Conservation (phyloP, 2,888 invertebrate genomes). For the Acanthosepion esculentum region DNA sequence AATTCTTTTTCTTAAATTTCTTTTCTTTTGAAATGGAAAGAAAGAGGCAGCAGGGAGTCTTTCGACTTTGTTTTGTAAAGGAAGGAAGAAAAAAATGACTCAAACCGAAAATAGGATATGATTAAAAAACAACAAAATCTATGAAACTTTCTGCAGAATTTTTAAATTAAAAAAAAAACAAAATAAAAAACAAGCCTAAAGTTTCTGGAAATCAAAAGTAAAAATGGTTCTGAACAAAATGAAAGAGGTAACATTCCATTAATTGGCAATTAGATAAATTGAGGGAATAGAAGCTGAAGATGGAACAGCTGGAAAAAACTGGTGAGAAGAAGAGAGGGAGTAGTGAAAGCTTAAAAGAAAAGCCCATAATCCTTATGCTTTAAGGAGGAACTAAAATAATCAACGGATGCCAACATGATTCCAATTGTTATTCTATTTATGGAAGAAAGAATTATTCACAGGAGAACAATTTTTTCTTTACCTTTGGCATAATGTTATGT, state of each 20-base stretch:
- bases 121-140: background rate
- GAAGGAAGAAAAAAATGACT: background rate
- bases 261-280: background rate
- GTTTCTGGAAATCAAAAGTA: background rate
- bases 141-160: background rate
- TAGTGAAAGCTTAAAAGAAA: background rate
- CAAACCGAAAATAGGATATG: background rate
- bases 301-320: background rate
- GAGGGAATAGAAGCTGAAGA: background rate
- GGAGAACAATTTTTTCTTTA: background rate
- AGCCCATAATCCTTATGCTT: background rate
- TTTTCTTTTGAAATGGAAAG: background rate
- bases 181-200: background rate
- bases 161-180: background rate
- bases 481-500: background rate
- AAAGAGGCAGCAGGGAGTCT: background rate
- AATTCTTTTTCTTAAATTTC: background rate
- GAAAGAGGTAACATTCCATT: background rate
- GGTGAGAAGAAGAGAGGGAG: background rate
- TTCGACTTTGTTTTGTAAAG: background rate
- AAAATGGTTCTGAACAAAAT: background rate
- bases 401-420: background rate
- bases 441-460: constrained; percentile 12
- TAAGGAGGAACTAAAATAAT: background rate
- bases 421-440: background rate